Conservation (phyloP, 2,888 invertebrate genomes). For the Dynastes tityus region DNA sequence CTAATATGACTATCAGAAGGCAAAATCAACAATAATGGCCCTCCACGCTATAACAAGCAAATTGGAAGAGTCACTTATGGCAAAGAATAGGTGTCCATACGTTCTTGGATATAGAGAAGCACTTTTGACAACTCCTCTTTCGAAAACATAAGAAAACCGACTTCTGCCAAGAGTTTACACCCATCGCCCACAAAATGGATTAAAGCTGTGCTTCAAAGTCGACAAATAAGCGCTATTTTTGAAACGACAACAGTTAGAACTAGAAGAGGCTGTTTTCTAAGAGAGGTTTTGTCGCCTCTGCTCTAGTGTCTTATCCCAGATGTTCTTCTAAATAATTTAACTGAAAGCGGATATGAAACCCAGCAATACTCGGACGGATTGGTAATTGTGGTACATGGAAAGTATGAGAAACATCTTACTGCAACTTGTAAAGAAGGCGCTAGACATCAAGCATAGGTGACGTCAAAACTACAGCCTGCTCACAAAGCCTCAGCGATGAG, state of each 20-base stretch:
- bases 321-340: background rate
- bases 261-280: background rate
- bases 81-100: too few relatives aligned
- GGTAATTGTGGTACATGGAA: too few relatives aligned
- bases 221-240: too few relatives aligned
- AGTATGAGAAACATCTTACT: too few relatives aligned
- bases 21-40: background rate
- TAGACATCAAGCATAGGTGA: too few relatives aligned
- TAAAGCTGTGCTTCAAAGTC: background rate
- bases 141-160: background rate
- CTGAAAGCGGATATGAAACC: background rate
- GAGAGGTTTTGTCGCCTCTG: background rate
- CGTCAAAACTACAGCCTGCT: too few relatives aligned
- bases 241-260: background rate
- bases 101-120: background rate
- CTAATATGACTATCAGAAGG: background rate
- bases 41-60: background rate
- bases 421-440: too few relatives aligned
- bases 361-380: background rate
- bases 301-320: background rate
- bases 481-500: too few relatives aligned
- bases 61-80: background rate
- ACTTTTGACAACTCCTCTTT: background rate
- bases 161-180: background rate
- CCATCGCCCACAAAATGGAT: background rate